Conservation (phyloP, 2,888 invertebrate species). For the Pyrocoelia pectoralis region DNA sequence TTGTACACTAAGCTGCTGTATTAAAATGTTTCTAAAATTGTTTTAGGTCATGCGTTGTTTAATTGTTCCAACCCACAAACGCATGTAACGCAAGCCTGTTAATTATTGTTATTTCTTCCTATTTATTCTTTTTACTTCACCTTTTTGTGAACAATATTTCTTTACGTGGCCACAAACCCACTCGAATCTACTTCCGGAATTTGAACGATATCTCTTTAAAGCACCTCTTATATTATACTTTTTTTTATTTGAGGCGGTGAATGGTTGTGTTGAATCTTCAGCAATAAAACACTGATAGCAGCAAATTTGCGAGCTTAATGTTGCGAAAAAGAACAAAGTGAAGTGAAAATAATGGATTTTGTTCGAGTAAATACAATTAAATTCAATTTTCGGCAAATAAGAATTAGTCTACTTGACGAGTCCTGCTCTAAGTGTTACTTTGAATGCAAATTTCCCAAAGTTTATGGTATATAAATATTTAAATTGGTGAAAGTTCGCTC, state of each 20-base stretch:
- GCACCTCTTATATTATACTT: conserved; percentile 35
- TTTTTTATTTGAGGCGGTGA: conserved; percentile 21
- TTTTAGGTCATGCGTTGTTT: not conserved
- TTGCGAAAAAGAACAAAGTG: conserved; percentile 38
- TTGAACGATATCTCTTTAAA: conserved; percentile 36
- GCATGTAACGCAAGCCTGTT: conserved; percentile 4
- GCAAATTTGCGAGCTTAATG: conserved; percentile 36
- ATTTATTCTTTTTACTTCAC: conserved; percentile 6
- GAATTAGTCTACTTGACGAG: conserved; percentile 36
- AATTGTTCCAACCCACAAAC: conserved; percentile 9
- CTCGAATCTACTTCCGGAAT: conserved; percentile 39
- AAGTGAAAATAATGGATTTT: conserved; percentile 37
- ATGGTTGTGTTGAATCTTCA: conserved; percentile 31
- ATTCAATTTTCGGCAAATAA: conserved; percentile 37
- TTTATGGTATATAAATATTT: conserved; percentile 44
- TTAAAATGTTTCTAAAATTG: conserved; percentile 11
- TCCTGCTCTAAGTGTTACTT: conserved; percentile 38
- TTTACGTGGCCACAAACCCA: conserved; percentile 38
- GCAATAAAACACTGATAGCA: conserved; percentile 35
- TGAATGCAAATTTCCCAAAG: conserved; percentile 43
- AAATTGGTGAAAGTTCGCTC: conserved; percentile 39
- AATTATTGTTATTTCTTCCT: not conserved
- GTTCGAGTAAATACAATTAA: conserved; percentile 37
- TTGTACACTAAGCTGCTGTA: conserved; percentile 7
- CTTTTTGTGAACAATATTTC: conserved; percentile 14